Evolutionary conservation across 2,888 invertebrate species (phyloP).

Genomic region (Chrysina gloriosa): DNA sequence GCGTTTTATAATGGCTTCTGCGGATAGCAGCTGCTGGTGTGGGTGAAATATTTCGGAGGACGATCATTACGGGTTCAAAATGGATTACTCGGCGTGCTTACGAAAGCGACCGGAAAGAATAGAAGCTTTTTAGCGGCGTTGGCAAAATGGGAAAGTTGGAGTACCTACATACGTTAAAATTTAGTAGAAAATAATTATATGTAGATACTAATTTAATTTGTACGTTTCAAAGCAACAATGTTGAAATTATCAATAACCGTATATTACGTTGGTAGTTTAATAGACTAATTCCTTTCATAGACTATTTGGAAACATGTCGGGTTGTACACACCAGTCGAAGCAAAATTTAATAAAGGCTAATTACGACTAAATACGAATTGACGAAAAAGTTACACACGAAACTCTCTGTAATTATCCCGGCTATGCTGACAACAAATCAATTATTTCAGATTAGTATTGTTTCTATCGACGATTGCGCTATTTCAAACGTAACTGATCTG

Average conservation of each 20-base stretch:
- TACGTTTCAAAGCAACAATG: too few relatives aligned
- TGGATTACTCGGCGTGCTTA: neutral
- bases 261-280: too few relatives aligned
- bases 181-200: too few relatives aligned
- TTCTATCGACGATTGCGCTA: neutral
- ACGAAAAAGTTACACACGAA: neutral
- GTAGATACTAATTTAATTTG: too few relatives aligned
- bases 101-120: neutral
- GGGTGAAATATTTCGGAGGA: constrained; percentile 1
- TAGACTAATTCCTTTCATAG: too few relatives aligned
- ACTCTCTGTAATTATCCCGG: neutral
- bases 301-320: too few relatives aligned
- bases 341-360: too few relatives aligned
- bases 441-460: neutral
- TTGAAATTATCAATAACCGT: too few relatives aligned
- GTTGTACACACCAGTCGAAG: too few relatives aligned
- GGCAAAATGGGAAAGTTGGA: too few relatives aligned
- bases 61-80: constrained; percentile 2
- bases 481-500: neutral
- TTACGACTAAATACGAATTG: neutral
- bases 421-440: neutral
- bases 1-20: constrained; percentile 29
- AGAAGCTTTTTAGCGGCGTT: too few relatives aligned
- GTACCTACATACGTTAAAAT: too few relatives aligned
- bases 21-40: constrained; percentile 12